phyloP scores from a whole-genome alignment of 2,797 vertebrate genomes.

The Premnoplex brunnescens region DNA sequence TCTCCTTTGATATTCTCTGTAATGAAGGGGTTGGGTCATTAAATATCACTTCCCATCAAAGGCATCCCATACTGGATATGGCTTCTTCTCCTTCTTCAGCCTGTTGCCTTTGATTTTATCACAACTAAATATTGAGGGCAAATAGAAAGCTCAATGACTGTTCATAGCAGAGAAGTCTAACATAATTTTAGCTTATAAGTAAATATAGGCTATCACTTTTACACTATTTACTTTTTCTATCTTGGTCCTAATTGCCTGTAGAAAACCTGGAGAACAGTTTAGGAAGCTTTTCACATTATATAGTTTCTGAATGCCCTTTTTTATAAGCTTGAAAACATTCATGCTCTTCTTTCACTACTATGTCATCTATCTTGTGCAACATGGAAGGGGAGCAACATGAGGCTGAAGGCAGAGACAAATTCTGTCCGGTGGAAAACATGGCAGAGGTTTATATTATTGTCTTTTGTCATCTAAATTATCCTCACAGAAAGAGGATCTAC shows the following conservation, averaged over 20 bases:
- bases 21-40: neutral
- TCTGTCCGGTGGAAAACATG: neutral
- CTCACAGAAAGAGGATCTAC: neutral
- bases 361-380: neutral
- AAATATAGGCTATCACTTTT: neutral
- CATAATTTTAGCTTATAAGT: neutral
- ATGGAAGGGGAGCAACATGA: accelerated
- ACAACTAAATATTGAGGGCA: neutral
- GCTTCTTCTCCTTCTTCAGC: neutral
- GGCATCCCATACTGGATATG: neutral
- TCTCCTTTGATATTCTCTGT: neutral
- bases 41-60: neutral
- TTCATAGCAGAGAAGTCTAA: neutral
- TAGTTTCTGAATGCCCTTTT: neutral
- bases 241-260: neutral
- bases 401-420: accelerated
- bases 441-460: neutral
- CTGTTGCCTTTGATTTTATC: neutral
- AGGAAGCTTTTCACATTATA: neutral
- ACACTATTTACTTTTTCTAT: neutral
- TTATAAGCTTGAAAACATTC: neutral
- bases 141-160: neutral
- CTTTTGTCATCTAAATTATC: neutral
- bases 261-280: neutral
- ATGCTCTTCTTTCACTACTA: neutral